A percentile compares a stretch with the other conserved stretches of the same genome.
These are phyloP conservation scores for Campoletis sonorensis DNA, from an alignment of 1,140 invertebrate genomes.

Conservation along the genomic window DNA sequence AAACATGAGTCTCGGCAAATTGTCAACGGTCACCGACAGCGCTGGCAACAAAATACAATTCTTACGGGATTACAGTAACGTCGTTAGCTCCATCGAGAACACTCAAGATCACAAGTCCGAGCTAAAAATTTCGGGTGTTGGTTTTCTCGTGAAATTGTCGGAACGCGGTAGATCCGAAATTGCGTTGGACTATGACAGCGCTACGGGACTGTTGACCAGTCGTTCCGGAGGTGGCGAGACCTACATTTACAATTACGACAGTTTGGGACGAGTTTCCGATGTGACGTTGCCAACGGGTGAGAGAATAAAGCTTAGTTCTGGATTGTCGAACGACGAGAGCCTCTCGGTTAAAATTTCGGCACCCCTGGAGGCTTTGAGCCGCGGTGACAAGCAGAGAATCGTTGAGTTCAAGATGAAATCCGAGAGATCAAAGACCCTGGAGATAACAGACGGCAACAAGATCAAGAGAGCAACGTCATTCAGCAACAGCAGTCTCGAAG, in stretches of 20 bases:
- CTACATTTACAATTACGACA: constrained; percentile 93
- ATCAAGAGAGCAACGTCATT: constrained; percentile 84
- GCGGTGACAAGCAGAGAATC: constrained; percentile 69
- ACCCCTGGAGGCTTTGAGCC: constrained; percentile 70
- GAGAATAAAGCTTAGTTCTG: constrained; percentile 86
- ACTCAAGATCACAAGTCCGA: constrained; percentile 94
- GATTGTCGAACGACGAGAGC: constrained; percentile 85
- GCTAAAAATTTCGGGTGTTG: constrained; percentile 91
- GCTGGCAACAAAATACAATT: constrained; percentile 96
- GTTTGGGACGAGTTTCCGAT: constrained; percentile 88
- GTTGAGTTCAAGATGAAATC: constrained; percentile 77
- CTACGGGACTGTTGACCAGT: constrained; percentile 87
- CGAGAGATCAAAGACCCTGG: constrained; percentile 78
- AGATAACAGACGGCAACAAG: constrained; percentile 79
- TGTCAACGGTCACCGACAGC: constrained; percentile 94
- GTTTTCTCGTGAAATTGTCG: constrained; percentile 88
- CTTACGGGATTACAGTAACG: constrained; percentile 91
- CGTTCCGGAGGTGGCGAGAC: constrained; percentile 89
- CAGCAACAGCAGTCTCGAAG: constrained; percentile 86
- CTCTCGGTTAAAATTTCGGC: constrained; percentile 83
- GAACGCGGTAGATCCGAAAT: constrained; percentile 89
- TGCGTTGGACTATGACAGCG: constrained; percentile 90
- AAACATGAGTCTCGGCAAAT: constrained; percentile 96
- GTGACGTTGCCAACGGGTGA: constrained; percentile 94
- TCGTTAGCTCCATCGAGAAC: constrained; percentile 94